Percentiles rank a stretch among this genome's conserved stretches.
These are phyloP conservation scores for Temnothorax unifasciatus DNA, from an alignment of 2,888 invertebrate genomes.

Conservation along the genomic window DNA sequence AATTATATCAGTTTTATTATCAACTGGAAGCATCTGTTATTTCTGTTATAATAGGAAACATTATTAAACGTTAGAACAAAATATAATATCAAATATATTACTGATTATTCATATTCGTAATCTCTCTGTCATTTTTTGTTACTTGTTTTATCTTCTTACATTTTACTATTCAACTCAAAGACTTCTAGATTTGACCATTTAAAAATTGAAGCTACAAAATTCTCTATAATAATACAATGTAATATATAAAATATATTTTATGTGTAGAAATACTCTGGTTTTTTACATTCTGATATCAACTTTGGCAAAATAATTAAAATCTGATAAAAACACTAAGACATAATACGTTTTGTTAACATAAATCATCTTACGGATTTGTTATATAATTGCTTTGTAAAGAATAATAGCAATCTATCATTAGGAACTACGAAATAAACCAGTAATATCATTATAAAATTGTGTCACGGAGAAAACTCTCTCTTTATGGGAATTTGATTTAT, in stretches of 20 bases:
- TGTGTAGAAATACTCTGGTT: constrained; percentile 48
- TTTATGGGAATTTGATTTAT: constrained; percentile 18
- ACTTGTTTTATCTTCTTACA: neutral
- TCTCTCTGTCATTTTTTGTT: constrained; percentile 5
- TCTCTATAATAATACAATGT: neutral
- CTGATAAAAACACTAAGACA: neutral
- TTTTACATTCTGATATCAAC: constrained; percentile 27
- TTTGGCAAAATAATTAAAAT: constrained; percentile 48
- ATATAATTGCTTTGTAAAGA: constrained; percentile 54
- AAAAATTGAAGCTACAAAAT: constrained; percentile 14
- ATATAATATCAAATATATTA: constrained; percentile 33
- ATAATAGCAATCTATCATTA: constrained; percentile 63
- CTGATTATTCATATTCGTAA: neutral
- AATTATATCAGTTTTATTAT: constrained; percentile 21
- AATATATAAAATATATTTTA: constrained; percentile 29
- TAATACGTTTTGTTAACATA: constrained; percentile 43
- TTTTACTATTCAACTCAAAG: neutral
- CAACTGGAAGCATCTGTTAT: constrained; percentile 18
- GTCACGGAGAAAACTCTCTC: constrained; percentile 57
- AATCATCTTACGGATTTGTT: constrained; percentile 58
- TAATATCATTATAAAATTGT: constrained; percentile 68
- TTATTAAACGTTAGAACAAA: constrained; percentile 13
- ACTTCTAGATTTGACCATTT: neutral
- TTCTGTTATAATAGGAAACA: neutral
- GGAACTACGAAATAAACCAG: constrained; percentile 70